Evolutionary conservation across 2,797 vertebrate genomes (phyloP), one percentile per base, ranked within the genome.

Genomic region (Allobates femoralis): DNA sequence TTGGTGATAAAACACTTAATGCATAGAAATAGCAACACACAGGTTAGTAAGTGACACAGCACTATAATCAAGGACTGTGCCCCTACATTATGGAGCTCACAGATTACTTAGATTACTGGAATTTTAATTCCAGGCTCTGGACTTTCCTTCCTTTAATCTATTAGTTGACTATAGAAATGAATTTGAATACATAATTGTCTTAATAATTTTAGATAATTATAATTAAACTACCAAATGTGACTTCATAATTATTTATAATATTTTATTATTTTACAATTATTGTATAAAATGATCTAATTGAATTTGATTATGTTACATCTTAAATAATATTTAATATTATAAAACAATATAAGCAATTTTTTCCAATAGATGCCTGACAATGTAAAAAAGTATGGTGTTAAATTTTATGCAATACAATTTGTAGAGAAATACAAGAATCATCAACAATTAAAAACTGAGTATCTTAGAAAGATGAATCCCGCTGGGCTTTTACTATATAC

Each of bases 401-500:
- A 14, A n/a, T 71, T 6, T 14, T 4, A 71, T 37, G 21, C 10
- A 41, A 71, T 46, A 41, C 32, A 34, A 32, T 3, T 8, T 21
- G 30, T 1, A 23, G 34, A 41, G 67, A 41, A 74, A 50, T 26
- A 0, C 46, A 30, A 18, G 81, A 73, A 71, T 71, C 80, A 34
- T 53, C 30, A 71, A 10, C 12, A 73, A 71, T 46, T 73, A n/a
- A 41, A 58, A 56, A 41, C 53, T 37, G 51, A 34, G 12, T 60
- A 28, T 83, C 46, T 5, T 15, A 28, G 16, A 58, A 58, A 41
- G 71, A 73, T 46, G 15, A 60, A 83, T 83, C 74, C 81, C 67
- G 73, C 41, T 58, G 81, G 62, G 81, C 60, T 83, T 74, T 60
- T 56, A n/a, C 67, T 74, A 83, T 46, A 73, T 62, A 56, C 56